phyloP scores from a whole-genome alignment of 2,888 invertebrate genomes.

The Chironomus tentans region DNA sequence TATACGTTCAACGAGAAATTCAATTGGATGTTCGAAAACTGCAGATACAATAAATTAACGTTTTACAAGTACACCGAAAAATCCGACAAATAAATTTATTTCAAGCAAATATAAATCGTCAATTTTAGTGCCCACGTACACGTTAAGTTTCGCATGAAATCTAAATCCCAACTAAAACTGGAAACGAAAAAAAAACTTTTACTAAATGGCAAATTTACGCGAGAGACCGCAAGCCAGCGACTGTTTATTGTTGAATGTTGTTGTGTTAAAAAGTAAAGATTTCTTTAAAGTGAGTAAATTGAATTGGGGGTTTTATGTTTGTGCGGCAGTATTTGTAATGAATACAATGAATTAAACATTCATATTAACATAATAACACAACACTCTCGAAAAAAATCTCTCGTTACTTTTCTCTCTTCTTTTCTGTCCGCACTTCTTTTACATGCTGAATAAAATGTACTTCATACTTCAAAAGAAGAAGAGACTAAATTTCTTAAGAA shows the following conservation, averaged over 20 bases:
- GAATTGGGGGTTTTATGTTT: too few species aligned
- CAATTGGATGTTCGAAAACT: not conserved
- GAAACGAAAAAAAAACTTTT: not conserved
- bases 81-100: not conserved
- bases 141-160: conserved; percentile 13
- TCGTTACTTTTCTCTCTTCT: too few species aligned
- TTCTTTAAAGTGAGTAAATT: not conserved
- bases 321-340: too few species aligned
- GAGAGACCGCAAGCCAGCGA: not conserved
- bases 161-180: conserved; percentile 15
- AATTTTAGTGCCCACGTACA: not conserved
- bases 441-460: too few species aligned
- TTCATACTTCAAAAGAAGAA: too few species aligned
- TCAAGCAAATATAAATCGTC: not conserved
- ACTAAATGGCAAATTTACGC: not conserved
- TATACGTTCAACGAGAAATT: not conserved
- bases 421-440: too few species aligned
- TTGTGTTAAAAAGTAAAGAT: not conserved
- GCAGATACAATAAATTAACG: conserved; percentile 18
- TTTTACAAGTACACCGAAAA: not conserved
- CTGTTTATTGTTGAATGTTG: not conserved
- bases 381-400: too few species aligned
- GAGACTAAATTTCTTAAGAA: too few species aligned
- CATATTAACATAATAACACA: too few species aligned
- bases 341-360: too few species aligned